These are phyloP conservation scores for Epsilonema sp. DNA, from an alignment of 2,888 invertebrate genomes.

Conservation along the genomic window DNA sequence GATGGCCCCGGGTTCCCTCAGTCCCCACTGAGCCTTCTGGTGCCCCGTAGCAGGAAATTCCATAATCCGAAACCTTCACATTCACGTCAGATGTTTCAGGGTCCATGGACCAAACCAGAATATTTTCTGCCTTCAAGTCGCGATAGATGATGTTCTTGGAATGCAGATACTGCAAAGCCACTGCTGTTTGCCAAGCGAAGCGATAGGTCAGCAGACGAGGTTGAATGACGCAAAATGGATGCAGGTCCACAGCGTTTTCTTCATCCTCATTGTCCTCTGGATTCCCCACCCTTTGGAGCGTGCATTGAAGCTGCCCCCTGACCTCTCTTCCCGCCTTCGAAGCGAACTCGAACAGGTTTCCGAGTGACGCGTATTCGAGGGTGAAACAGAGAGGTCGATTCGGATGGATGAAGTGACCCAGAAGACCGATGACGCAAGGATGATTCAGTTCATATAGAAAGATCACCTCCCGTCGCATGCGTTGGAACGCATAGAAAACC, in stretches of 20 bases:
- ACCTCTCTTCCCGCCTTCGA: no score
- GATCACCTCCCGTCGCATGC: conserved; percentile 7
- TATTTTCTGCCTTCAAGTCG: conserved; percentile 1
- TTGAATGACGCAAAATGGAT: no score
- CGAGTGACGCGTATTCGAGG: conserved; percentile 7
- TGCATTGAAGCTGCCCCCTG: no score
- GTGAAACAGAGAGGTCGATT: conserved; percentile 4
- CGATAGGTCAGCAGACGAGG: background rate
- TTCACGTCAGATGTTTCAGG: background rate
- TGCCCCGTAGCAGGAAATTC: conserved; percentile 1
- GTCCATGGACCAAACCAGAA: background rate
- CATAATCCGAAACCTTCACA: background rate
- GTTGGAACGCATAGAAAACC: conserved; percentile 6
- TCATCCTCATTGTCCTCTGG: no score
- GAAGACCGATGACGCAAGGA: conserved; percentile 6
- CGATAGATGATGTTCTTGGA: background rate
- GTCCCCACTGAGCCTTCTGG: background rate
- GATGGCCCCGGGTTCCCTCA: conserved; percentile 1
- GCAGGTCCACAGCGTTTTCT: no score
- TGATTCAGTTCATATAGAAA: conserved; percentile 5
- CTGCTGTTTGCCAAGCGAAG: background rate
- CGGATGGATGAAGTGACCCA: conserved; percentile 5
- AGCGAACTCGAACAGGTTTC: no score
- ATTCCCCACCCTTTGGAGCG: no score
- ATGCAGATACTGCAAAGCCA: conserved; percentile 1